Conservation (phyloP, 2,113 vertebrate species). For the Pavo muticus region DNA sequence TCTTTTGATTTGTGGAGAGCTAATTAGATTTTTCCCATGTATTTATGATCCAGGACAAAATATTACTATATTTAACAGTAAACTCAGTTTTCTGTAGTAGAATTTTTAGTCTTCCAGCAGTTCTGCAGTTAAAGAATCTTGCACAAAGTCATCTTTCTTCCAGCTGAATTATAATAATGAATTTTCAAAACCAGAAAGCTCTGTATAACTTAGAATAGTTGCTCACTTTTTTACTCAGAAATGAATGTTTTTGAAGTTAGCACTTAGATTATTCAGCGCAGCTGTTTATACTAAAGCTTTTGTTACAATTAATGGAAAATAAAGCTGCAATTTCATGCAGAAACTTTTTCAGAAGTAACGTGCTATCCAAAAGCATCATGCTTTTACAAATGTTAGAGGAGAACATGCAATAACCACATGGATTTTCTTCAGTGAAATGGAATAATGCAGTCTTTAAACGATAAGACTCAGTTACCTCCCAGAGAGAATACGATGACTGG, state of each 20-base stretch:
- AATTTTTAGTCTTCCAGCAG: neutral
- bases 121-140: neutral
- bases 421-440: neutral
- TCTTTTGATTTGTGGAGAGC: neutral
- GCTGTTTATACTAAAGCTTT: neutral
- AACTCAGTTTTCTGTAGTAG: neutral
- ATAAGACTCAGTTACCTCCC: slow-evolving; percentile 78
- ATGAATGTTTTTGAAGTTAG: neutral
- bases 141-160: neutral
- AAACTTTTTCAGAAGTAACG: neutral
- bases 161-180: neutral
- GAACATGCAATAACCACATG: neutral
- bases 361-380: neutral
- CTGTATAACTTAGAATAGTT: neutral
- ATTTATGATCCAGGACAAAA: neutral
- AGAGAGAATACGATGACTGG: neutral
- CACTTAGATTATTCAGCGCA: neutral
- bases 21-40: neutral
- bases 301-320: neutral
- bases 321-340: neutral
- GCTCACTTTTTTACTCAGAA: neutral
- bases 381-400: neutral
- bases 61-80: neutral
- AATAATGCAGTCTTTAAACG: neutral
- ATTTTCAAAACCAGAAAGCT: neutral